Percentiles rank a stretch among this genome's conserved stretches.
phyloP scores from a whole-genome alignment of 2,888 invertebrate genomes.

The Xylota segnis region DNA sequence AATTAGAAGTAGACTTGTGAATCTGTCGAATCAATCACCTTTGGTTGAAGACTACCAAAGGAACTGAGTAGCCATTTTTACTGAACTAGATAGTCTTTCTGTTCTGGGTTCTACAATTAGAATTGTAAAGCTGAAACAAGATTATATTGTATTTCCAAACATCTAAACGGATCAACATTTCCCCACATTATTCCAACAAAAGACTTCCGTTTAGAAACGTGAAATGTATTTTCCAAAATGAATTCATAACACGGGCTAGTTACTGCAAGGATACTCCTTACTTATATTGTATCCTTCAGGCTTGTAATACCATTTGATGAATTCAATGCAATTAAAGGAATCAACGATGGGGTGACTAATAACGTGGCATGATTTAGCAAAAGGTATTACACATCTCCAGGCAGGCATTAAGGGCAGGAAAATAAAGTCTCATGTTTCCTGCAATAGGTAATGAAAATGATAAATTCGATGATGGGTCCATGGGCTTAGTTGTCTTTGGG shows the following conservation, averaged over 20 bases:
- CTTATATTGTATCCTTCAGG: neutral
- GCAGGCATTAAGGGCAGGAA: slow-evolving; percentile 22
- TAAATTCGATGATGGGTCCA: slow-evolving; percentile 19
- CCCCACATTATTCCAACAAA: neutral
- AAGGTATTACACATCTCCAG: slow-evolving; percentile 25
- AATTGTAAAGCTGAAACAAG: no score
- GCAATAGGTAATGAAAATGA: slow-evolving; percentile 34
- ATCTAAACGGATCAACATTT: neutral
- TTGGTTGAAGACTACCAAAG: no score
- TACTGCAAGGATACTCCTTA: neutral
- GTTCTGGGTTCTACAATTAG: no score
- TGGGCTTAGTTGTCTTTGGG: slow-evolving; percentile 37
- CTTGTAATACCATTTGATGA: neutral
- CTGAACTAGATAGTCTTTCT: no score
- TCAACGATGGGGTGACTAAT: slow-evolving; percentile 18
- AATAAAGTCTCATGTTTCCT: slow-evolving; percentile 22
- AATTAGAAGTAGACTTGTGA: no score
- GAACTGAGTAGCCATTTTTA: no score
- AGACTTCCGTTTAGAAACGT: neutral
- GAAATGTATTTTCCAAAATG: neutral
- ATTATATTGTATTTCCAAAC: no score
- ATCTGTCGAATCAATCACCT: no score
- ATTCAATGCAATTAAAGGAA: slow-evolving; percentile 37
- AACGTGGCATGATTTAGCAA: slow-evolving; percentile 14
- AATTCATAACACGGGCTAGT: neutral